Percentiles rank a stretch among this genome's conserved stretches.
phyloP scores from a whole-genome alignment of 2,113 vertebrate species.

The Emydura subglobosa region DNA sequence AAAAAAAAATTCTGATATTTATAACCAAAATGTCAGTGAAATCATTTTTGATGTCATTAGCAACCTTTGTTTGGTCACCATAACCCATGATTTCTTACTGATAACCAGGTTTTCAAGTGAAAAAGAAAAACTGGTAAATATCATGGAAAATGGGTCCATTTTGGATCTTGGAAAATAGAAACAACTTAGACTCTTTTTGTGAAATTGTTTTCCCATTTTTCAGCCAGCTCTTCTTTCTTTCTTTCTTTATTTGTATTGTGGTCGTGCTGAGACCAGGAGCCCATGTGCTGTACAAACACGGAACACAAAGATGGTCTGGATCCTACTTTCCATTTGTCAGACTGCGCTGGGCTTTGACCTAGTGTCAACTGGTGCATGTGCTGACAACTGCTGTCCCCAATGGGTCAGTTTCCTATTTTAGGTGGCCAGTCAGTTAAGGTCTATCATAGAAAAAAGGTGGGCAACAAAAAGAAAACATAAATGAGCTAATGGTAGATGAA shows the following conservation, averaged over 20 bases:
- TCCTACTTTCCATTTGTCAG: background rate
- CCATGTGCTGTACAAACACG: background rate
- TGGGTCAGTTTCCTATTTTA: slow-evolving; percentile 1
- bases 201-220: background rate
- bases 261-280: too few relatives aligned
- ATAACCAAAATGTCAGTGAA: background rate
- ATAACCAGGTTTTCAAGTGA: background rate
- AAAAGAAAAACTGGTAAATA: background rate
- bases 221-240: background rate
- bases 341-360: background rate
- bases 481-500: slow-evolving; percentile 32
- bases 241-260: too few relatives aligned
- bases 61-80: background rate
- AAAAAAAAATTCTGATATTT: background rate
- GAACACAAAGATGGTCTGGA: background rate
- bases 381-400: slow-evolving; percentile 30
- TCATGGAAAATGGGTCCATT: background rate
- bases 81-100: rapidly evolving
- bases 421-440: slow-evolving; percentile 34
- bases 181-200: background rate
- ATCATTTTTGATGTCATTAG: background rate
- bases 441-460: slow-evolving; percentile 34
- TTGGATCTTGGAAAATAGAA: background rate
- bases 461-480: slow-evolving; percentile 42
- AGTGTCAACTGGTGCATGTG: background rate